These are phyloP conservation scores for Panzeria rudis DNA, from an alignment of 2,888 invertebrate genomes.

Conservation along the genomic window DNA sequence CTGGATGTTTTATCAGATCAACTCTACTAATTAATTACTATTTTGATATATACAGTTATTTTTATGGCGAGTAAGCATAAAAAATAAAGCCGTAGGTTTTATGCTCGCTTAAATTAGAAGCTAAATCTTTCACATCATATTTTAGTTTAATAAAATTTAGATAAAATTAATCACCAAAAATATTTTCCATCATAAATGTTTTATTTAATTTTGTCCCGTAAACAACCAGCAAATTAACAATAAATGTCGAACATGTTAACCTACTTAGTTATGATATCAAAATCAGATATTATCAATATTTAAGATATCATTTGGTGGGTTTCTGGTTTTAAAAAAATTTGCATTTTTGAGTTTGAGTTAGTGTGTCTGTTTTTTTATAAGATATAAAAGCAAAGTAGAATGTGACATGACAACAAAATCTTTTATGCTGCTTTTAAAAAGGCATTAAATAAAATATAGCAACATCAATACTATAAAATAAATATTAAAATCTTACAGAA, in stretches of 20 bases:
- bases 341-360: slow-evolving; percentile 40
- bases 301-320: slow-evolving; percentile 30
- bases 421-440: slow-evolving; percentile 67
- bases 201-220: neutral
- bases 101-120: too few species aligned
- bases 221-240: slow-evolving; percentile 44
- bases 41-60: too few species aligned
- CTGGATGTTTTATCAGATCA: too few species aligned
- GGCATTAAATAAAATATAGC: slow-evolving; percentile 45
- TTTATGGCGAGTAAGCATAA: too few species aligned
- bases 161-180: neutral
- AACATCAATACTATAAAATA: slow-evolving; percentile 1
- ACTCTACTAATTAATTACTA: too few species aligned
- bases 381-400: slow-evolving; percentile 21
- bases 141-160: neutral
- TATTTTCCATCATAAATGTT: neutral
- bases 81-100: too few species aligned
- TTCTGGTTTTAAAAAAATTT: slow-evolving; percentile 56
- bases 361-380: neutral
- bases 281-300: slow-evolving; percentile 26
- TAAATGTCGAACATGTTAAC: slow-evolving; percentile 66
- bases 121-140: neutral
- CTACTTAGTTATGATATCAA: slow-evolving; percentile 65
- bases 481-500: slow-evolving; percentile 14
- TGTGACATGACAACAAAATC: slow-evolving; percentile 68